Conservation (phyloP, 1,140 invertebrate genomes). For the Paracyclopina nana region DNA sequence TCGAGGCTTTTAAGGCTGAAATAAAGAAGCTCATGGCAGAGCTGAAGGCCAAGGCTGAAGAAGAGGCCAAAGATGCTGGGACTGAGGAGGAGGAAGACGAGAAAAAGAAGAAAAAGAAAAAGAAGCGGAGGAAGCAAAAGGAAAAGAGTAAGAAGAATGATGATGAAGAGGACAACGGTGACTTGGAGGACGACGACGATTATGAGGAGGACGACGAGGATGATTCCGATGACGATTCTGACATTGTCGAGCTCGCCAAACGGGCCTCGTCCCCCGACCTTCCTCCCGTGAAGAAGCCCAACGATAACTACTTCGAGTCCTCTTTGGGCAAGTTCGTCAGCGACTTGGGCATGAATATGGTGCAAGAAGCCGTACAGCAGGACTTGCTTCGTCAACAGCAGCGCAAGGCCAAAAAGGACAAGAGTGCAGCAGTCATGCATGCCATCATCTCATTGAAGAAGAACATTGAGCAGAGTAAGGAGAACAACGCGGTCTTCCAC, state of each 20-base stretch:
- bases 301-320: conserved; percentile 49
- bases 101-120: conserved; percentile 17
- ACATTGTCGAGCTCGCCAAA: conserved; percentile 19
- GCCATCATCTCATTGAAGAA: conserved; percentile 56
- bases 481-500: conserved; percentile 64
- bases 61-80: conserved; percentile 37
- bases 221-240: conserved; percentile 19
- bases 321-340: conserved; percentile 76
- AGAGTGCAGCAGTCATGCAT: conserved; percentile 24
- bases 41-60: conserved; percentile 31
- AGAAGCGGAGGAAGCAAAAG: conserved; percentile 29
- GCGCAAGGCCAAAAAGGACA: conserved; percentile 37
- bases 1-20: conserved; percentile 39
- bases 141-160: too few species aligned
- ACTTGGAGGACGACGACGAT: conserved; percentile 9
- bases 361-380: conserved; percentile 76
- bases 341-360: conserved; percentile 70
- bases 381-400: conserved; percentile 72
- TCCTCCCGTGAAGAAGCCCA: conserved; percentile 17
- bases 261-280: conserved; percentile 19
- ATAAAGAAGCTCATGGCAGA: conserved; percentile 18
- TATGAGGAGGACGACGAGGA: conserved; percentile 25
- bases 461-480: conserved; percentile 65
- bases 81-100: conserved; percentile 20
- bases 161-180: conserved; percentile 19